Evolutionary conservation across 2,888 invertebrate species (phyloP).

Genomic region (Lapara coniferarum): DNA sequence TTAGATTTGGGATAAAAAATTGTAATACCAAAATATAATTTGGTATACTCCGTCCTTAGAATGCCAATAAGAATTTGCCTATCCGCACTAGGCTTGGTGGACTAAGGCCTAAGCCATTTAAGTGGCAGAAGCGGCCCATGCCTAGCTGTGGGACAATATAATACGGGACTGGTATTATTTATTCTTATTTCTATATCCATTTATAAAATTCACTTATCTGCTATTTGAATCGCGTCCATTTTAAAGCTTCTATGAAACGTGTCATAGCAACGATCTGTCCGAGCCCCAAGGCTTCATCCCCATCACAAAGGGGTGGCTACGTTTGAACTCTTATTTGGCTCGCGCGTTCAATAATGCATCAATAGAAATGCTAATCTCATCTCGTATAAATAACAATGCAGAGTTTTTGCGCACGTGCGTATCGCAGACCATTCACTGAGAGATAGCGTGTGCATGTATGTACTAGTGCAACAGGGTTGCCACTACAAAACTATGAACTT

Average conservation of each 20-base stretch:
- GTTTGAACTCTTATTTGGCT: not conserved
- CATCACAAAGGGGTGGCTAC: not conserved
- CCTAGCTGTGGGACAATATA: too few relatives aligned
- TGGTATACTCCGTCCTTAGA: too few relatives aligned
- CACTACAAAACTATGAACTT: not conserved
- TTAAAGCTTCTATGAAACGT: not conserved
- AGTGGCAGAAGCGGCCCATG: too few relatives aligned
- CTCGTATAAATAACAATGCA: slow-evolving; percentile 19
- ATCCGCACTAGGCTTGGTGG: too few relatives aligned
- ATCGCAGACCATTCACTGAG: slow-evolving; percentile 61
- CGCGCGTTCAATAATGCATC: not conserved
- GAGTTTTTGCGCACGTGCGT: slow-evolving; percentile 34
- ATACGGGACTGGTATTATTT: too few relatives aligned
- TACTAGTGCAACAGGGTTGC: not conserved
- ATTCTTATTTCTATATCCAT: too few relatives aligned
- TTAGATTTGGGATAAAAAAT: too few relatives aligned
- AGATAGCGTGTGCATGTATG: slow-evolving; percentile 57
- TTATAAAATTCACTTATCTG: too few relatives aligned
- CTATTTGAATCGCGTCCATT: not conserved
- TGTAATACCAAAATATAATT: too few relatives aligned
- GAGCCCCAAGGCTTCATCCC: not conserved
- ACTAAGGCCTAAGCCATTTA: too few relatives aligned
- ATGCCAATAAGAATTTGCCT: too few relatives aligned
- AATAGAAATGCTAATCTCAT: slow-evolving; percentile 21
- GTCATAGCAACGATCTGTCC: not conserved